Percentiles rank a stretch among this genome's conserved stretches.
phyloP scores from a whole-genome alignment of 2,888 invertebrate genomes.

The Poecilobothrus nobilitatus region DNA sequence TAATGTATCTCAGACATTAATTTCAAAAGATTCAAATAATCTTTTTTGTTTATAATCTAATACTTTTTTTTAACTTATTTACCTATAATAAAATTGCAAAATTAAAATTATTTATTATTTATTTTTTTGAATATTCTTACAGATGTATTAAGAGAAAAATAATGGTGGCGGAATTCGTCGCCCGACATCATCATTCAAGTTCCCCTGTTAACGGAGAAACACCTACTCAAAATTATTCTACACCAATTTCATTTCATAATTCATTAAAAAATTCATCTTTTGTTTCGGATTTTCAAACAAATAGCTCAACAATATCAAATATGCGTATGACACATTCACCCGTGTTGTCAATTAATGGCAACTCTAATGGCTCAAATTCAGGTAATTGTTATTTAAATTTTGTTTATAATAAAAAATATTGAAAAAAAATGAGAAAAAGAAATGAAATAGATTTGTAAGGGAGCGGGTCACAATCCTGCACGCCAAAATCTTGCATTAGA shows the following conservation, averaged over 20 bases:
- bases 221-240: conserved; percentile 43
- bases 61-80: too few species aligned
- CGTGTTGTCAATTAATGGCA: conserved; percentile 44
- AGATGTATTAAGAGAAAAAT: conserved; percentile 43
- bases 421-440: not conserved
- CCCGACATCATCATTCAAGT: conserved; percentile 64
- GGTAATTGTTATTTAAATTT: conserved; percentile 26
- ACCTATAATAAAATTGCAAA: not conserved
- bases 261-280: conserved; percentile 1
- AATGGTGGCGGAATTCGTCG: conserved; percentile 81
- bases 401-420: not conserved
- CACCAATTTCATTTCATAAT: conserved; percentile 27
- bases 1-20: too few species aligned
- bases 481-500: too few species aligned
- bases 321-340: conserved; percentile 40
- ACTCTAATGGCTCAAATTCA: conserved; percentile 35
- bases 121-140: conserved; percentile 15
- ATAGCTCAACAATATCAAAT: conserved; percentile 9
- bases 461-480: too few species aligned
- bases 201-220: conserved; percentile 62
- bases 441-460: not conserved
- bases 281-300: not conserved
- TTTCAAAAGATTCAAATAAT: too few species aligned
- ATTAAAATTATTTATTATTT: not conserved
- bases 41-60: too few species aligned